phyloP scores from a whole-genome alignment of 1,140 invertebrate species.

The Drosophila kikkawai region DNA sequence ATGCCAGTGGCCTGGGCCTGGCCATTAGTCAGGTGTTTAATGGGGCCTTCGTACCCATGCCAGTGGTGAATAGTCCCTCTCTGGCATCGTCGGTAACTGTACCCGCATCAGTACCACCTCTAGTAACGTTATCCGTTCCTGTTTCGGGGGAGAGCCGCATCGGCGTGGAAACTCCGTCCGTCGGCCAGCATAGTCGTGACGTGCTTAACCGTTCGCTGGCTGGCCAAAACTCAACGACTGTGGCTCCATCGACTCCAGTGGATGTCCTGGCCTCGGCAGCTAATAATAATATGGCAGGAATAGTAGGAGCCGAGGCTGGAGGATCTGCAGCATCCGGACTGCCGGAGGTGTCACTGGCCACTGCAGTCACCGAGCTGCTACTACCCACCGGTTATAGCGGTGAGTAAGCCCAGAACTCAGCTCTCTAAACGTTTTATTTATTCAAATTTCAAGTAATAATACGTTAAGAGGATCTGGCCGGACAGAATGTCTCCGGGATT shows the following conservation, averaged over 20 bases:
- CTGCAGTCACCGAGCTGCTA: constrained; percentile 18
- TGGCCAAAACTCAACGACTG: rapidly evolving
- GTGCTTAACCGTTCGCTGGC: constrained; percentile 3
- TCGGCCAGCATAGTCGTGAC: constrained; percentile 45
- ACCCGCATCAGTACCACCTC: no score
- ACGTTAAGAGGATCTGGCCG: no score
- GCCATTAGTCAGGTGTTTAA: constrained; percentile 53
- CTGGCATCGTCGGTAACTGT: background rate
- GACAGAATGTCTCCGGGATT: no score
- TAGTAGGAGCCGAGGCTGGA: background rate
- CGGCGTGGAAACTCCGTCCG: background rate
- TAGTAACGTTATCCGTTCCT: background rate
- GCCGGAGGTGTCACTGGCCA: background rate
- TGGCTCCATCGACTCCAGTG: background rate
- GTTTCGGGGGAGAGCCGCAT: background rate
- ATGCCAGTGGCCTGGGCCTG: constrained; percentile 42
- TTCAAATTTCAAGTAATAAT: no score
- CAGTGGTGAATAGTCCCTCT: background rate
- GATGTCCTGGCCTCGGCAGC: no score
- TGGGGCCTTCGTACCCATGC: background rate
- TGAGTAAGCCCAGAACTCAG: constrained; percentile 19
- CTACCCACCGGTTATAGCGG: constrained; percentile 33
- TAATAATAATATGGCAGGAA: background rate
- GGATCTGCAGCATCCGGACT: background rate
- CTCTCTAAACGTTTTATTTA: background rate